Base-by-base conservation (phyloP, 2,797 vertebrate species). In the Danio choprae region DNA sequence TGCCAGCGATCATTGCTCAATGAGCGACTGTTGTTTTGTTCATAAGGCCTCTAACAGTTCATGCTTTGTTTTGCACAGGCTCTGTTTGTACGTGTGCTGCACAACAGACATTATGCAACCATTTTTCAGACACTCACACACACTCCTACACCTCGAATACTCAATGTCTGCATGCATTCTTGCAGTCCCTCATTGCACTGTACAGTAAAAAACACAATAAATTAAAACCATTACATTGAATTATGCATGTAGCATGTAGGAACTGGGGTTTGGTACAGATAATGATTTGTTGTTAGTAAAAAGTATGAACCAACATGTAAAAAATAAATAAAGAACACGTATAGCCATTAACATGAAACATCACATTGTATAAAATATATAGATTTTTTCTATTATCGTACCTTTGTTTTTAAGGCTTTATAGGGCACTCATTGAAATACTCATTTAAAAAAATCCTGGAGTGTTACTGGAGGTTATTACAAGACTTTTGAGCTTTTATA, bases 51-150 rank as follows among this genome's bases (percentile, higher is more conserved):
- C 16, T 7, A 58, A 77, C 75, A 78, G n/a, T 59, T 78, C 75
- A 40, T 6, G 51, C 75, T 69, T 50, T 78, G 75, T 78, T 50
- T 38, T 48, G 16, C 53, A 41, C 75, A 50, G 55, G 65, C 75
- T 77, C 41, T 58, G 18, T 69, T 68, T 69, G 75, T 50, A 38
- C 48, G 74, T 55, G 64, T 18, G 53, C 50, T 48, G 63, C 40
- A 67, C 51, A 46, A 13, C 22, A 77, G 50, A 68, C 74, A 77
- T 77, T 68, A 65, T 77, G 51, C 51, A 77, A 65, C 9, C 10
- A 78, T 78, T 69, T 60, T 4, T 69, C 22, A 4, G 43, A 74
- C 40, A 16, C 38, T 43, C 74, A 48, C 36, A 63, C 43, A 48
- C 29, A 58, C 41, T 68, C 75, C 75, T 50, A 69, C 75, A 69